Percentiles rank a stretch among this genome's conserved stretches.
Evolutionary conservation across 2,888 invertebrate species (phyloP).

Genomic region (Vanessa cardui): DNA sequence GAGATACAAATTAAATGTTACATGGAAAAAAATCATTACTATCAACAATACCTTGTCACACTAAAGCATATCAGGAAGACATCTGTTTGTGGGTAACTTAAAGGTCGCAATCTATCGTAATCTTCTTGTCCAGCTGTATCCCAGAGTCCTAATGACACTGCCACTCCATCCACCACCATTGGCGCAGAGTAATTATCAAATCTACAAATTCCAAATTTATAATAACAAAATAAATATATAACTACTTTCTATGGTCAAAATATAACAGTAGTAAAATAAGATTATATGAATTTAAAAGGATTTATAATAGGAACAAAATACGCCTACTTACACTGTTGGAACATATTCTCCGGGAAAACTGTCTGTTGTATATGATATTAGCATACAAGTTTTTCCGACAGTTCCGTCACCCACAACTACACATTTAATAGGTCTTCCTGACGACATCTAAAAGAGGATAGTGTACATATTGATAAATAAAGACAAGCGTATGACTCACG

Average conservation of each 20-base stretch:
- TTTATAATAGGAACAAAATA: neutral
- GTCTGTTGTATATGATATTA: constrained; percentile 96
- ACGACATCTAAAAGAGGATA: constrained; percentile 88
- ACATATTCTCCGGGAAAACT: constrained; percentile 98
- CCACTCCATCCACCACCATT: constrained; percentile 98
- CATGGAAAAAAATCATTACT: constrained; percentile 5
- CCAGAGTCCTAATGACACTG: constrained; percentile 98
- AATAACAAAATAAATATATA: too few relatives aligned
- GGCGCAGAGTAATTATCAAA: constrained; percentile 99
- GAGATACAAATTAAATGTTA: neutral
- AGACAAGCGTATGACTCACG: constrained; percentile 73
- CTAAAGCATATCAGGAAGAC: constrained; percentile 99
- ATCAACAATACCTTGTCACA: constrained; percentile 86
- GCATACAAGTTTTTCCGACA: constrained; percentile 96
- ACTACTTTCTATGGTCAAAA: neutral
- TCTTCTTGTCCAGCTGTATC: constrained; percentile 99
- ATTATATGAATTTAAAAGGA: too few relatives aligned
- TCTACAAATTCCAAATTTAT: constrained; percentile 58
- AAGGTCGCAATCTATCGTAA: constrained; percentile 96
- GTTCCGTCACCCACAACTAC: constrained; percentile 97
- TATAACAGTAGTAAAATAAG: neutral
- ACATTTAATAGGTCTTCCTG: constrained; percentile 95
- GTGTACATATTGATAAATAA: constrained; percentile 57
- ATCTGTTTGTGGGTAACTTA: constrained; percentile 99
- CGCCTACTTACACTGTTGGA: constrained; percentile 92